Conservation (phyloP, 53 echinoderm and acorn worm species). For the Echinarachnius parma region DNA sequence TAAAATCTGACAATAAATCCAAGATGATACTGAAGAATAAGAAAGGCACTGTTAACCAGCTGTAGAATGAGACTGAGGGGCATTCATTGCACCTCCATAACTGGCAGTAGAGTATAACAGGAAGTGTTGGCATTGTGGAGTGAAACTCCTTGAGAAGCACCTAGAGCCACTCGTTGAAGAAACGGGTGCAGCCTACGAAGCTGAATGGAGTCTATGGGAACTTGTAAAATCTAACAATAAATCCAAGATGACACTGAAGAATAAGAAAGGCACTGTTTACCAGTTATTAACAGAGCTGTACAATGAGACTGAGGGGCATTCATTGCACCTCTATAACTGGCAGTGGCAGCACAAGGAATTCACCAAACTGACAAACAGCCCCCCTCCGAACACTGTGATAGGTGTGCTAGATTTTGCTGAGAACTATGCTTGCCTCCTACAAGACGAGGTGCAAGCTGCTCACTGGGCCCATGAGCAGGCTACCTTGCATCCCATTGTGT, state of each 20-base stretch:
- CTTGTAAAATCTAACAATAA: too few species aligned
- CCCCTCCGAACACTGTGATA: background rate
- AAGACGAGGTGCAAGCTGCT: background rate
- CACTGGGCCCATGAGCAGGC: slow-evolving; percentile 5
- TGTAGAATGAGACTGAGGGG: background rate
- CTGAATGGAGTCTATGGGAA: too few species aligned
- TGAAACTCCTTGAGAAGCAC: too few species aligned
- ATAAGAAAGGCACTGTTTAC: too few species aligned
- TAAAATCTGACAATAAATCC: too few species aligned
- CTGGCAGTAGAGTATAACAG: slow-evolving; percentile 1
- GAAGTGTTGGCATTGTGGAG: too few species aligned
- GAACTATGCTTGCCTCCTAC: background rate
- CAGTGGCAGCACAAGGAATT: background rate
- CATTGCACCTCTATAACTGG: slow-evolving; percentile 4
- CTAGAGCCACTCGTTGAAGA: too few species aligned
- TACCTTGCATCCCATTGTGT: background rate
- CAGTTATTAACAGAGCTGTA: background rate
- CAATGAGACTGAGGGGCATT: background rate
- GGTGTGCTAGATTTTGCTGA: background rate
- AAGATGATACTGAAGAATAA: too few species aligned
- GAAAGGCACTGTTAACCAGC: too few species aligned
- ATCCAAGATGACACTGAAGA: too few species aligned
- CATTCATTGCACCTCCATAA: slow-evolving; percentile 4
- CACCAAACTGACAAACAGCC: background rate
- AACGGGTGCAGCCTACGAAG: too few species aligned